A percentile compares a stretch with the other conserved stretches of the same genome.
Conservation (phyloP, 1,140 invertebrate species). For the Drosophila azteca region DNA sequence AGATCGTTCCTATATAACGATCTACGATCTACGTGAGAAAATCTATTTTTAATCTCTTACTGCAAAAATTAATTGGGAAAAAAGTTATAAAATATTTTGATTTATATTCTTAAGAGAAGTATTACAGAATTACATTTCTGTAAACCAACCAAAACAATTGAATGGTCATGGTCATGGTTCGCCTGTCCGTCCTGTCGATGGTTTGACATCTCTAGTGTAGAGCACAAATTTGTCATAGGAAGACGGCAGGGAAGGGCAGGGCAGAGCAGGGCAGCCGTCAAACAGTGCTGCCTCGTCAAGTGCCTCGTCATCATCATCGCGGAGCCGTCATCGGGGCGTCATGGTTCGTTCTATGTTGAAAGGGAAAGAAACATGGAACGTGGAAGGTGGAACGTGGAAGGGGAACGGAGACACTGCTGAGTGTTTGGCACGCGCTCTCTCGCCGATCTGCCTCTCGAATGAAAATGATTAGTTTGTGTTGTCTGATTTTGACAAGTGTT, state of each 20-base stretch:
- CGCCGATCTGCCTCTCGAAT: slow-evolving; percentile 42
- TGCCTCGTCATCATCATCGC: slow-evolving; percentile 46
- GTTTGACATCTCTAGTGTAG: not conserved
- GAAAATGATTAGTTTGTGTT: slow-evolving; percentile 77
- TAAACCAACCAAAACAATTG: too few relatives aligned
- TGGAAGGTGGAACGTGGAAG: slow-evolving; percentile 15
- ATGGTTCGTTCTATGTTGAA: slow-evolving; percentile 41
- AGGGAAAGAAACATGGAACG: slow-evolving; percentile 4
- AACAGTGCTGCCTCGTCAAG: slow-evolving; percentile 4
- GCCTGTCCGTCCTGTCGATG: not conserved
- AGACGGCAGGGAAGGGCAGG: slow-evolving; percentile 13
- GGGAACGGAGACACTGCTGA: slow-evolving; percentile 1
- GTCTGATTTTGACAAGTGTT: slow-evolving; percentile 75
- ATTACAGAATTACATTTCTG: too few relatives aligned
- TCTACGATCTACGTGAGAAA: slow-evolving; percentile 97
- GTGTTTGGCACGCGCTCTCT: slow-evolving; percentile 70
- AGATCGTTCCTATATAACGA: too few relatives aligned
- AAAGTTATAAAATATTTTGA: too few relatives aligned
- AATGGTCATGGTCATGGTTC: not conserved
- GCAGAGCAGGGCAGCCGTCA: slow-evolving; percentile 1
- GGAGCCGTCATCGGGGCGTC: slow-evolving; percentile 34
- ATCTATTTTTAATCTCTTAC: slow-evolving; percentile 86
- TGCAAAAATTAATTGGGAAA: too few relatives aligned
- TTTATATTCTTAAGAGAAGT: too few relatives aligned
- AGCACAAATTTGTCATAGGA: slow-evolving; percentile 18